Base-by-base conservation (phyloP, 2,888 invertebrate genomes). In the Thymelicus lineola region DNA sequence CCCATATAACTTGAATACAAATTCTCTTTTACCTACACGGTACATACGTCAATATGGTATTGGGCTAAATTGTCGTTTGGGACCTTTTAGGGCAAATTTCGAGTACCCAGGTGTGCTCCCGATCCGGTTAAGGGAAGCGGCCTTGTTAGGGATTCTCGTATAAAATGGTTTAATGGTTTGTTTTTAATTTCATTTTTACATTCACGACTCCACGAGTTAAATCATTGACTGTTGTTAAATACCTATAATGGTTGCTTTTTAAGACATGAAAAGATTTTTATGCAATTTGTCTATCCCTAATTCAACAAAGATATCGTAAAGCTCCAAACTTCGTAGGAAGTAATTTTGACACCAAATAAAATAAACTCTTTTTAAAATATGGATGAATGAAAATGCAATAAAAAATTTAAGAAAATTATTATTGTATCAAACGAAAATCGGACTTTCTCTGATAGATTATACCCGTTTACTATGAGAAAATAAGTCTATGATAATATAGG, bases 41-140 rank as follows among this genome's bases (percentile, higher is more conserved):
- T 46, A 78, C 67, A 77, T 91, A 82, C 66, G 79, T 64, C 85
- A 60, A 86, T 87, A 77, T 72, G 71, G 20, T 74, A 61, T 66
- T 73, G 64, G 62, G 67, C 15, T 20, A 36, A 45, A 48, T 61
- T 88, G 93, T 91, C 93, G 93, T 89, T 91, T 93, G 89, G 86
- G 93, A 90, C 92, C 91, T 93, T 93, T 91, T 91, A 87, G 85
- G 88, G 86, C 86, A 88, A 88, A 87, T 88, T 90, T 92, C 85
- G 90, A 92, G 93, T 92, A 88, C 93, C 93, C 93, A 93, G 93
- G 93, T 93, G 93, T 91, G 93, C 89, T 92, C 92, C 91, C 91
- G 91, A 92, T 91, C 92, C 92, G 90, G 93, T 93, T 92, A 93
- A 93, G 91, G 90, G 91, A 90, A 89, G 89, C 90, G 87, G 89